These are phyloP conservation scores for Indicator maculatus DNA, from an alignment of 2,113 vertebrate species.

Conservation along the genomic window DNA sequence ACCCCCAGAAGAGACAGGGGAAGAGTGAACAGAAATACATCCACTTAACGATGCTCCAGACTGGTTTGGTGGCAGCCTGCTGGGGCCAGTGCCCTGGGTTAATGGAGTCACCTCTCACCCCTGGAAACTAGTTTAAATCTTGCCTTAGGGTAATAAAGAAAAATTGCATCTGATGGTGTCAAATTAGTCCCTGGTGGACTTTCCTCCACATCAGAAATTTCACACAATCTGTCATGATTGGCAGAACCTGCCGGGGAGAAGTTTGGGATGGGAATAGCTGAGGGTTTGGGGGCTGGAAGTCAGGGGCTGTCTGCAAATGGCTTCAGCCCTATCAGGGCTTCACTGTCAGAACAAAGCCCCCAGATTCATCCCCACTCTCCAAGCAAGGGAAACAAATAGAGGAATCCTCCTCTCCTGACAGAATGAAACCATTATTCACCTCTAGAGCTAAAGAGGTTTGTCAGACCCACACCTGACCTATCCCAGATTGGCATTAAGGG, in stretches of 20 bases:
- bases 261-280: not conserved
- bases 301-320: not conserved
- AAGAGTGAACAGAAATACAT: not conserved
- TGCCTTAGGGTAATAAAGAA: slow-evolving; percentile 63
- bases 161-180: slow-evolving; percentile 66
- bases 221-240: slow-evolving; percentile 39
- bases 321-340: not conserved
- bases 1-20: not conserved
- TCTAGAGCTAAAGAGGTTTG: not conserved
- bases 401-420: not conserved
- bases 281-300: not conserved
- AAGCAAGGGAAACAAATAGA: not conserved
- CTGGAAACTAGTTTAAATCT: slow-evolving; percentile 71
- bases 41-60: not conserved
- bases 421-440: not conserved
- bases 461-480: not conserved
- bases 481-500: not conserved
- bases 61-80: slow-evolving; percentile 33
- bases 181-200: slow-evolving; percentile 67
- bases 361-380: not conserved
- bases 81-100: not conserved
- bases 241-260: not conserved
- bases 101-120: slow-evolving; percentile 65
- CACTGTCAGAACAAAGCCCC: slow-evolving; percentile 1
- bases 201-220: slow-evolving; percentile 35